Evolutionary conservation across 23 tunicate species (phyloP).

Genomic region (Corella eumyota): DNA sequence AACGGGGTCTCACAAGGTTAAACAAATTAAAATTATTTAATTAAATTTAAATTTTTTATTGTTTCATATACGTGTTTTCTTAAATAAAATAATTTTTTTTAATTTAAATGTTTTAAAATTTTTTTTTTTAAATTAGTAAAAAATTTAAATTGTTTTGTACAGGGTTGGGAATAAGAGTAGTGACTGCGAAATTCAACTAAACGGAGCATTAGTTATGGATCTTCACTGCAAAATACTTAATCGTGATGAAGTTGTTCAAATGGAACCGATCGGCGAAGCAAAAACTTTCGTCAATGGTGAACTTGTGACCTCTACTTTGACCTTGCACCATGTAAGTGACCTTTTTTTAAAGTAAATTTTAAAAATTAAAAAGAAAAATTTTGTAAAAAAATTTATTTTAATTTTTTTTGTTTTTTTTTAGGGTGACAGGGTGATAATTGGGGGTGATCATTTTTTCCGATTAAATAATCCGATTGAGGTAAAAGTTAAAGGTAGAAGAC

Average conservation of each 20-base stretch:
- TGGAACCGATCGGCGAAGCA: conserved; percentile 44
- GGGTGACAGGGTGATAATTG: conserved; percentile 83
- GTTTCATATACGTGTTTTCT: not conserved
- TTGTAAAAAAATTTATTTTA: not conserved
- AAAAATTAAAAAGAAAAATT: not conserved
- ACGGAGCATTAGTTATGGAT: conserved; percentile 43
- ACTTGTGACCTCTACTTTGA: conserved; percentile 14
- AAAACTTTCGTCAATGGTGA: conserved; percentile 58
- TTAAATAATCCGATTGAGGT: conserved; percentile 80
- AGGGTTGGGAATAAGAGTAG: conserved; percentile 75
- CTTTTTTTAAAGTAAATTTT: not conserved
- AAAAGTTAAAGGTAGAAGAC: conserved; percentile 15
- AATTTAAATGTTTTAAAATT: not conserved
- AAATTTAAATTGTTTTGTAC: no score
- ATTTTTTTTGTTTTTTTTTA: not conserved
- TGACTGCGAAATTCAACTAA: conserved; percentile 77
- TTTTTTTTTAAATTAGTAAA: not conserved
- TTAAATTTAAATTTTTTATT: not conserved
- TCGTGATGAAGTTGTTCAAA: conserved; percentile 53
- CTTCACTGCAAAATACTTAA: conserved; percentile 52
- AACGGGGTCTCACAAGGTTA: conserved; percentile 62
- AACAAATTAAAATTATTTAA: not conserved
- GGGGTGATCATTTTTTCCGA: conserved; percentile 87
- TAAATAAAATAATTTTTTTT: not conserved
- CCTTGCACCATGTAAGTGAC: conserved; percentile 60